Base-by-base conservation (phyloP, 92 coral and sea anemone species). In the Zoanthus sociatus region DNA sequence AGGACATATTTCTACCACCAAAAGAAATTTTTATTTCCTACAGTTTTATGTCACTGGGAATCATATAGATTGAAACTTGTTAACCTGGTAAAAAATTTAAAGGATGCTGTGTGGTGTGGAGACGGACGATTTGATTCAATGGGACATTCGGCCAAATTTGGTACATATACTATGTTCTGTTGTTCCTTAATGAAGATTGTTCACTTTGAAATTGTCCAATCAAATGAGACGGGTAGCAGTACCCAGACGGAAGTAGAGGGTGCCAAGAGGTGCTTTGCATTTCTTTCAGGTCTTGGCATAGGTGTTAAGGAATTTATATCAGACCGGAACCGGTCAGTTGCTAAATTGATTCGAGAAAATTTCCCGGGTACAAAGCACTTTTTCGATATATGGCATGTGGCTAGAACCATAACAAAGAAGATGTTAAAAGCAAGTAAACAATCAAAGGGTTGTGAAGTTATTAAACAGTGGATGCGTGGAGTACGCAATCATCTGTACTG, bases 1-100 rank as follows among this genome's bases (percentile, higher is more conserved):
- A 31, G 94, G 48, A 88, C 94, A n/a, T 92, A 69, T 77, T 92
- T 92, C 82, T 26, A 55, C 50, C 94, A 92, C 79, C 94, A 88
- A 50, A 92, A 46, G 79, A 13, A 73, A 78, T 92, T 66, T 82
- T 92, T 15, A 32, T 92, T 92, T 68, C 94, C 94, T 11, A 83
- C 70, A 54, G 63, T 88, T 44, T 20, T 37, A 37, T 37, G 42
- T 37, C 4, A 37, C 42, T 37, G 42, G 42, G 42, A 37, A 37
- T 37, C 42, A 17, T 92, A 88, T 71, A 66, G 82, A 73, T 71
- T 68, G 30, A 54, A 82, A n/a, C 90, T 90, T 17, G 30, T 90
- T 14, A 64, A 50, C 1, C 17, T 81, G 32, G 8, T 66, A 17
- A 66, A 66, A 17, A 66, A 66, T 0, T 12, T 66, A 17, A 21